phyloP scores from a whole-genome alignment of 2,888 invertebrate genomes.

The Epirrhoe alternata region DNA sequence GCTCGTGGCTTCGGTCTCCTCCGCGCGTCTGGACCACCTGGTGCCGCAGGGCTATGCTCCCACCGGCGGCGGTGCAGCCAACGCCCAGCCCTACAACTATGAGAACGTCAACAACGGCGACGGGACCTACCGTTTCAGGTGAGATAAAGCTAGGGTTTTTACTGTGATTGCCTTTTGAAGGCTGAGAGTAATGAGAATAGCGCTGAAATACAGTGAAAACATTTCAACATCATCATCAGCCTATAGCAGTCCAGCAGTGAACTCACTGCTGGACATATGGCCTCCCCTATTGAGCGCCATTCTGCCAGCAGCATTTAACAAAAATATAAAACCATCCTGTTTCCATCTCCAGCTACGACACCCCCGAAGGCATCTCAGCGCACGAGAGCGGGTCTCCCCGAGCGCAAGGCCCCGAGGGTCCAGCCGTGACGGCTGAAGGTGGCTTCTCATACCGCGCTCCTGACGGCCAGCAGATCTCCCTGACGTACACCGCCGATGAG shows the following conservation, averaged over 20 bases:
- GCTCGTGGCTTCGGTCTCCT: slow-evolving; percentile 54
- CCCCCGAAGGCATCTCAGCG: slow-evolving; percentile 87
- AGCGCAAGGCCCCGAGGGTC: slow-evolving; percentile 82
- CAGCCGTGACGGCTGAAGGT: slow-evolving; percentile 86
- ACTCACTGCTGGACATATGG: too few relatives aligned
- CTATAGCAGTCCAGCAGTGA: too few relatives aligned
- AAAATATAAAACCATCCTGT: not conserved
- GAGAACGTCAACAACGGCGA: slow-evolving; percentile 87
- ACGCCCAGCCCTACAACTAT: slow-evolving; percentile 80
- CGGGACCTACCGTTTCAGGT: slow-evolving; percentile 88
- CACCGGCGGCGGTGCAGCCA: slow-evolving; percentile 49
- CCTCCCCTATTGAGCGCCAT: too few relatives aligned
- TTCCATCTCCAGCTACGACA: slow-evolving; percentile 82
- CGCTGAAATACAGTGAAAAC: too few relatives aligned
- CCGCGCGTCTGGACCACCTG: slow-evolving; percentile 71
- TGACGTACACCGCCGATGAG: slow-evolving; percentile 89
- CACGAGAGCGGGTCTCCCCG: slow-evolving; percentile 86
- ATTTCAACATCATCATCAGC: too few relatives aligned
- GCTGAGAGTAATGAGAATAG: too few relatives aligned
- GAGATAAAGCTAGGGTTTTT: too few relatives aligned
- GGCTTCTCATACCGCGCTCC: slow-evolving; percentile 88
- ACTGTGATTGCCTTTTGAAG: too few relatives aligned
- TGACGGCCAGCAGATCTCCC: slow-evolving; percentile 86
- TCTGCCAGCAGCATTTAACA: too few relatives aligned
- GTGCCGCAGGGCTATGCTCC: slow-evolving; percentile 62